Evolutionary conservation across 2,888 invertebrate species (phyloP).

Genomic region (Muschampia plurimacula): DNA sequence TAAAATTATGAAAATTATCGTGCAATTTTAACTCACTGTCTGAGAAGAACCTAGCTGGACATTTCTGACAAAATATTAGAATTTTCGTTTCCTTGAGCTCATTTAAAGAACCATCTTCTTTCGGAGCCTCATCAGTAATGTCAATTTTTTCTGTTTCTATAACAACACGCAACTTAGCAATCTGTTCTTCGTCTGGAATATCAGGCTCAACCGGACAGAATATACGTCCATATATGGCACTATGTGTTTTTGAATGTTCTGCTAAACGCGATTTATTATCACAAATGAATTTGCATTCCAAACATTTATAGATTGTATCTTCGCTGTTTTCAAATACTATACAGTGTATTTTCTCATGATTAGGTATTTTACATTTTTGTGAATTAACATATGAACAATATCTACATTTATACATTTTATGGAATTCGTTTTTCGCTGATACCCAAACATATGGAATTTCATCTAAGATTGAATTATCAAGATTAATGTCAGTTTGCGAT

Average conservation of each 20-base stretch:
- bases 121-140: constrained; percentile 55
- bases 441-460: constrained; percentile 92
- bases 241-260: constrained; percentile 91
- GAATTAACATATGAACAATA: constrained; percentile 94
- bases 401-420: constrained; percentile 94
- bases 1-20: constrained; percentile 88
- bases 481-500: constrained; percentile 48
- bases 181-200: constrained; percentile 88
- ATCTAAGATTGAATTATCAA: constrained; percentile 67
- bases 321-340: constrained; percentile 81
- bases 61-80: constrained; percentile 92
- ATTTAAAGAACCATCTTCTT: constrained; percentile 56
- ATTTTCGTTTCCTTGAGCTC: constrained; percentile 68
- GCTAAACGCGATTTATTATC: constrained; percentile 89
- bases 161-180: constrained; percentile 73
- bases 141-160: constrained; percentile 70
- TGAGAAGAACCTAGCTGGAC: constrained; percentile 93
- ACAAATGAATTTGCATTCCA: constrained; percentile 92
- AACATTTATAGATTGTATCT: constrained; percentile 87
- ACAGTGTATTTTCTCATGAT: constrained; percentile 93
- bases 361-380: constrained; percentile 91
- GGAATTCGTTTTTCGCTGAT: constrained; percentile 89
- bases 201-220: constrained; percentile 89
- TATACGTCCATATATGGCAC: constrained; percentile 89
- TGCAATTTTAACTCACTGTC: constrained; percentile 91